phyloP scores from a whole-genome alignment of 2,888 invertebrate genomes.

The Hydriomena furcata region DNA sequence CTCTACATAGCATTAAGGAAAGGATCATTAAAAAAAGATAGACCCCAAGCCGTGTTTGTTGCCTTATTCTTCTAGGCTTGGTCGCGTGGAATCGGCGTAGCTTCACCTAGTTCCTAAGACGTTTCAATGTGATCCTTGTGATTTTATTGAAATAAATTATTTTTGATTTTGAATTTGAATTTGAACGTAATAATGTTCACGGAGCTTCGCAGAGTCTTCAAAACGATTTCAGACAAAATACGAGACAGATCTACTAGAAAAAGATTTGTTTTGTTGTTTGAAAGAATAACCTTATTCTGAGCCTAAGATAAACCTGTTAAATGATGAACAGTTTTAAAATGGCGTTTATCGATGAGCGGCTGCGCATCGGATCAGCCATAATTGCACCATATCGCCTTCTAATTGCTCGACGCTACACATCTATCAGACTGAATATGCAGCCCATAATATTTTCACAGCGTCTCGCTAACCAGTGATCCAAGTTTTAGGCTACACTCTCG shows the following conservation, averaged over 20 bases:
- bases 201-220: neutral
- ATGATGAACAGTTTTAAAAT: conserved; percentile 40
- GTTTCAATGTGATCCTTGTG: too few relatives aligned
- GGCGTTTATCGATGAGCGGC: conserved; percentile 40
- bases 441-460: conserved; percentile 49
- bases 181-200: neutral
- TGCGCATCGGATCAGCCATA: conserved; percentile 46
- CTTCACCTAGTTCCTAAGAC: too few relatives aligned
- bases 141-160: too few relatives aligned
- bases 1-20: too few relatives aligned
- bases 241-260: neutral
- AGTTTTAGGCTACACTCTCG: neutral
- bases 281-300: neutral
- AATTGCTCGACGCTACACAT: conserved; percentile 53
- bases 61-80: too few relatives aligned
- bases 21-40: too few relatives aligned
- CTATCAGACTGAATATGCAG: conserved; percentile 46
- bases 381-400: conserved; percentile 55
- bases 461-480: conserved; percentile 39
- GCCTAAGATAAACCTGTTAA: conserved; percentile 6
- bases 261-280: neutral
- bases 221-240: conserved; percentile 1
- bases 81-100: too few relatives aligned
- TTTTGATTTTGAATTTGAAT: too few relatives aligned
- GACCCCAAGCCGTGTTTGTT: too few relatives aligned